These are phyloP conservation scores for Mirza zaza DNA, from an alignment of 2,113 vertebrate genomes.

Conservation along the genomic window DNA sequence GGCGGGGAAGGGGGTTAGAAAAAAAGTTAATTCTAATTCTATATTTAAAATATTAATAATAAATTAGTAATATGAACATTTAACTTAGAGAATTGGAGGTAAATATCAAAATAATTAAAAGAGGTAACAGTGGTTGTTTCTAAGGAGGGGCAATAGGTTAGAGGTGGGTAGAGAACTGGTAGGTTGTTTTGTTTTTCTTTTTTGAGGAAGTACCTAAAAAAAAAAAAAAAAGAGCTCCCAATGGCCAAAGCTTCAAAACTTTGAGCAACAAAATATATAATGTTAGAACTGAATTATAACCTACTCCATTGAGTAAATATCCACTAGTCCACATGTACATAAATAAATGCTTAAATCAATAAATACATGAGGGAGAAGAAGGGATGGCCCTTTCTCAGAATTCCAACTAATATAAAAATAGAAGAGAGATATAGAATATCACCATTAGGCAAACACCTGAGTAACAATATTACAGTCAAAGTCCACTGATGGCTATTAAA, in stretches of 20 bases:
- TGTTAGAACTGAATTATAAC: not conserved
- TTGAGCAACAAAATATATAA: not conserved
- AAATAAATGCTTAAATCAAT: not conserved
- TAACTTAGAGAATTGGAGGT: not conserved
- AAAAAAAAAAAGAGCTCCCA: not conserved
- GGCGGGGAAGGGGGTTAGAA: not conserved
- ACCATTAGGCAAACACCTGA: not conserved
- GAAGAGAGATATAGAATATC: not conserved
- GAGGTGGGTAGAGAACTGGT: not conserved
- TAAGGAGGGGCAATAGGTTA: not conserved
- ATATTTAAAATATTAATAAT: not conserved
- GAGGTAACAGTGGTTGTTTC: not conserved
- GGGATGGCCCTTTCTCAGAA: not conserved
- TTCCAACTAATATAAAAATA: not conserved
- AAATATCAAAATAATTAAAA: not conserved
- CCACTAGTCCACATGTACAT: not conserved
- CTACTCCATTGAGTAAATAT: not conserved
- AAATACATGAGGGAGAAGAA: not conserved
- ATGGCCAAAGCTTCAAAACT: not conserved
- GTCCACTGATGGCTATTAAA: not conserved
- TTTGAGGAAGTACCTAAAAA: not conserved
- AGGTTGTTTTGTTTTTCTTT: not conserved
- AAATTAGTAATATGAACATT: not conserved
- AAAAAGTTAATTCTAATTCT: not conserved
- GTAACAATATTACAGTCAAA: not conserved